Conservation (phyloP, 2,797 vertebrate species). For the Lagocephalus sceleratus region DNA sequence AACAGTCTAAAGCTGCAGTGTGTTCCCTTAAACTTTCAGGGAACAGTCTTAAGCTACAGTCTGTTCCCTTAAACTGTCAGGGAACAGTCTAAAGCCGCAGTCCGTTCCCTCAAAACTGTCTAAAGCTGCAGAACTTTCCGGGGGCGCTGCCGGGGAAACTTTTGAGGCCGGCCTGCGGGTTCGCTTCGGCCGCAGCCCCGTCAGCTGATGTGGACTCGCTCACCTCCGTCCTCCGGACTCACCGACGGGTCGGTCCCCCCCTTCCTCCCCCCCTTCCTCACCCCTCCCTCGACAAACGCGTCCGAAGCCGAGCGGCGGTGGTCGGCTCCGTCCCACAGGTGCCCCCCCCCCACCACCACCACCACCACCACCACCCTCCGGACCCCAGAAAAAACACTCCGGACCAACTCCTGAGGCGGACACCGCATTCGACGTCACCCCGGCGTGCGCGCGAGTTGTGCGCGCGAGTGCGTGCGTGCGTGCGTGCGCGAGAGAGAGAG, state of each 20-base stretch:
- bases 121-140: neutral
- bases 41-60: too few relatives aligned
- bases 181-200: conserved; percentile 25
- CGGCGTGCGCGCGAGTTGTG: conserved; percentile 26
- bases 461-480: too few relatives aligned
- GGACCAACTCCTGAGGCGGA: too few relatives aligned
- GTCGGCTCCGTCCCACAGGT: conserved; percentile 51
- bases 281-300: conserved; percentile 46
- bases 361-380: too few relatives aligned
- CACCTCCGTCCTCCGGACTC: conserved; percentile 54
- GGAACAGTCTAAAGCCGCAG: conserved; percentile 1
- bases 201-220: conserved; percentile 41
- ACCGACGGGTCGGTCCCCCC: too few relatives aligned
- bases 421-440: conserved; percentile 58
- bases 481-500: too few relatives aligned
- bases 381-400: conserved; percentile 20
- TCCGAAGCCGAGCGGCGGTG: conserved; percentile 46
- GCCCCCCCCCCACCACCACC: conserved; percentile 51
- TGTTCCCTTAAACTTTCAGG: too few relatives aligned
- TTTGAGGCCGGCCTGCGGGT: conserved; percentile 14
- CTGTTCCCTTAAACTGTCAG: too few relatives aligned
- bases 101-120: too few relatives aligned
- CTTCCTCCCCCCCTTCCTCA: too few relatives aligned
- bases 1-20: too few relatives aligned
- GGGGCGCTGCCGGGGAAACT: conserved; percentile 21